Evolutionary conservation across 2,888 invertebrate species (phyloP).

Genomic region (Rhamnusium bicolor): DNA sequence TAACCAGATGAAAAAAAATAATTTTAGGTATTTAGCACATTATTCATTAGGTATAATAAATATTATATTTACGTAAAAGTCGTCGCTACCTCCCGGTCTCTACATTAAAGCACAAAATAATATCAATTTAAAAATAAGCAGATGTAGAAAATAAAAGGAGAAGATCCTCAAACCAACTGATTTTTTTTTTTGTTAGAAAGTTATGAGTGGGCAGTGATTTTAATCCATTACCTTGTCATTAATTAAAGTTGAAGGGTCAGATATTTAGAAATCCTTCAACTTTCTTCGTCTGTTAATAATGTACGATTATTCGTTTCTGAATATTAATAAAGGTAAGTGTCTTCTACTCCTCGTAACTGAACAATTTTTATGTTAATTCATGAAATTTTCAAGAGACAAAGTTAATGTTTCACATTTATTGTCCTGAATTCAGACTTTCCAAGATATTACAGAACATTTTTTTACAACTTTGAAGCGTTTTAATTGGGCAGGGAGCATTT

Average conservation of each 20-base stretch:
- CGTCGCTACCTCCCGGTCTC: too few relatives aligned
- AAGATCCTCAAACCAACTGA: not conserved
- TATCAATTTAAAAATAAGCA: too few relatives aligned
- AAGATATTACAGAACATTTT: not conserved
- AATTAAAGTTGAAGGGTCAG: not conserved
- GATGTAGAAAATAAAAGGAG: too few relatives aligned
- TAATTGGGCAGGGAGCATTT: not conserved
- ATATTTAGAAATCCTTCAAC: not conserved
- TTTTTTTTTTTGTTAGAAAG: not conserved
- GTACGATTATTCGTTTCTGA: not conserved
- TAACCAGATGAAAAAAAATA: too few relatives aligned
- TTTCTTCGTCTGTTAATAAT: not conserved
- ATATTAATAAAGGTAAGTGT: not conserved
- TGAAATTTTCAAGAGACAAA: not conserved
- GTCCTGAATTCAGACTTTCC: not conserved
- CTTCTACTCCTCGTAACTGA: not conserved
- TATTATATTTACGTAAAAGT: too few relatives aligned
- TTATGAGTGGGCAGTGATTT: not conserved
- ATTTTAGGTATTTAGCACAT: too few relatives aligned
- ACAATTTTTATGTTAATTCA: not conserved
- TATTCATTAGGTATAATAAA: too few relatives aligned
- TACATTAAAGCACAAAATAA: too few relatives aligned
- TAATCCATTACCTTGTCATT: not conserved
- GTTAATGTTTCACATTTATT: not conserved
- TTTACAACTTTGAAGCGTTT: not conserved